Conservation (phyloP, 2,888 invertebrate species). For the Germaria angustata region DNA sequence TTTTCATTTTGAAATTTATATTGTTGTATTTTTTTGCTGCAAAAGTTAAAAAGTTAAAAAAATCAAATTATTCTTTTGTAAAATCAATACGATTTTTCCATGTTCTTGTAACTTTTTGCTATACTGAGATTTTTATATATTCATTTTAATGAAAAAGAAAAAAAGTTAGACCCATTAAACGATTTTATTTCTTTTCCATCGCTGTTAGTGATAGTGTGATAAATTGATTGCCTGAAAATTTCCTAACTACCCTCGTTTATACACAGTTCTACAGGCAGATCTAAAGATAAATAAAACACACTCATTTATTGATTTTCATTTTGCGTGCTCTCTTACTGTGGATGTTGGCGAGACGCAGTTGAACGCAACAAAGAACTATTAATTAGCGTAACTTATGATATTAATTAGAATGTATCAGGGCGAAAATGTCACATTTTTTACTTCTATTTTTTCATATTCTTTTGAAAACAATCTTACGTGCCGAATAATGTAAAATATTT, state of each 20-base stretch:
- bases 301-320: slow-evolving; percentile 31
- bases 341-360: background rate
- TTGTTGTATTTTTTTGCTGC: too few species aligned
- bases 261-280: background rate
- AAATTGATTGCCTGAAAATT: too few species aligned
- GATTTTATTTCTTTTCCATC: too few species aligned
- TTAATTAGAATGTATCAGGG: slow-evolving; percentile 62
- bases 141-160: too few species aligned
- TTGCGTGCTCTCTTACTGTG: background rate
- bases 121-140: too few species aligned
- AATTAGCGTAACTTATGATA: slow-evolving; percentile 60
- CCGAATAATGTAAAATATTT: background rate
- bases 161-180: too few species aligned
- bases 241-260: background rate
- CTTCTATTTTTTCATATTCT: background rate
- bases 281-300: background rate
- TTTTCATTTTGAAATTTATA: too few species aligned
- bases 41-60: too few species aligned
- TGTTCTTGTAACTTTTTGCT: too few species aligned
- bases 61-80: too few species aligned
- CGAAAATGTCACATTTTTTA: slow-evolving; percentile 43
- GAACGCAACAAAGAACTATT: slow-evolving; percentile 52
- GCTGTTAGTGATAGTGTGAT: too few species aligned
- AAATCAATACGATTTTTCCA: too few species aligned
- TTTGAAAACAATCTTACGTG: background rate